Conservation (phyloP, 2,888 invertebrate species). For the Agrilus mali region DNA sequence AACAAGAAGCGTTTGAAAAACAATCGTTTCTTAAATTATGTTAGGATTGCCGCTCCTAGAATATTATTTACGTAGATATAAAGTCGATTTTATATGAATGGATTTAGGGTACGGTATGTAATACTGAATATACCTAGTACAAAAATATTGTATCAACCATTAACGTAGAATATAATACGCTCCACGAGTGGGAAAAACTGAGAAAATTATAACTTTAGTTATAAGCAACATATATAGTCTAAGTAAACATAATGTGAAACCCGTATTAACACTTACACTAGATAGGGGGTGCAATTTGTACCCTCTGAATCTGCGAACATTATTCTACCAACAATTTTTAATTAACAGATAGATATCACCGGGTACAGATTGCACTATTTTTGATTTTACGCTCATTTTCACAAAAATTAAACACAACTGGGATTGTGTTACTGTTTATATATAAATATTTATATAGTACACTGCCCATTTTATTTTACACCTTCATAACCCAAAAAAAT, state of each 20-base stretch:
- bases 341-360: constrained; percentile 31
- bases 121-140: no score
- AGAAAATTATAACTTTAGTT: constrained; percentile 12
- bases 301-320: constrained; percentile 32
- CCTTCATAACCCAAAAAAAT: no score
- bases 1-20: no score
- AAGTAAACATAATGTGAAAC: constrained; percentile 24
- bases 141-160: constrained; percentile 4
- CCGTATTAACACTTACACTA: constrained; percentile 33
- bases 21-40: no score
- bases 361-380: constrained; percentile 28
- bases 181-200: constrained; percentile 9
- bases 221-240: constrained; percentile 13
- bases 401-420: constrained; percentile 23
- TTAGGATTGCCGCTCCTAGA: no score
- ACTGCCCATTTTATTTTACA: neutral
- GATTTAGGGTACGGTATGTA: no score
- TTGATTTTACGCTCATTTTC: constrained; percentile 36
- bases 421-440: constrained; percentile 7
- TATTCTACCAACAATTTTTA: constrained; percentile 34
- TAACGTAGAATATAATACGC: constrained; percentile 9
- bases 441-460: constrained; percentile 4
- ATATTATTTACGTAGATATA: no score
- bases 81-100: no score
- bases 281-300: constrained; percentile 25